Base-by-base conservation (phyloP, 2,888 invertebrate genomes). In the Palloptera scutellata region DNA sequence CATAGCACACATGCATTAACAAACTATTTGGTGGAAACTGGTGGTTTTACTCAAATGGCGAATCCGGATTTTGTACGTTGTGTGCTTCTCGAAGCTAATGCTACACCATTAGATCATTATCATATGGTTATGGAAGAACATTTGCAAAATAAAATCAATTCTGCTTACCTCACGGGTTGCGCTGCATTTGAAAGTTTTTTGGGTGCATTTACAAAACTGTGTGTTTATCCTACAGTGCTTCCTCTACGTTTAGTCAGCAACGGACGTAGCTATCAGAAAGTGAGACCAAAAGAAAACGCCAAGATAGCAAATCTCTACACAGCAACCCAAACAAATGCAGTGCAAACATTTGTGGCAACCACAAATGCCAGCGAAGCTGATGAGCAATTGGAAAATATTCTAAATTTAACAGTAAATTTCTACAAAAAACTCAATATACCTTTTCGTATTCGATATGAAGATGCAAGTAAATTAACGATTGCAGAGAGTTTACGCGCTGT, bases 1-100 rank as follows among this genome's bases (percentile, higher is more conserved):
- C 76, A 87, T 13, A 76, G 77, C 15, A 78, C 79, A 58, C 76
- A 81, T 51, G 73, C 80, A 1, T 68, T 84, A 52, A 70, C 77
- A 0, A 80, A 84, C 1, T 79, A 86, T 61, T 79, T 84, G 63
- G 74, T 78, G 0, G 83, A 86, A 20, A 82, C 87, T 1, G 83
- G 87, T 9, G 81, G 87, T n/a, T 92, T 89, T 78, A 80, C 87
- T 0, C 89, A 90, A 77, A 89, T 92, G 75, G 89, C 91, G 0
- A 93, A 93, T 81, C 88, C 93, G 0, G 94, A 95, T 84, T 94
- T 95, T 85, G 88, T 89, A 6, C 89, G 91, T 65, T 92, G 91
- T 78, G 84, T 92, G 1, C 85, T 95, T 4, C 86, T 93, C 8
- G 94, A 95, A 85, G 94, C 78, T 1, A 92, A 59, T 88, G 90